A percentile compares a stretch with the other conserved stretches of the same genome.
Evolutionary conservation across 2,797 vertebrate genomes (phyloP).

Genomic region (Hirundo rustica): DNA sequence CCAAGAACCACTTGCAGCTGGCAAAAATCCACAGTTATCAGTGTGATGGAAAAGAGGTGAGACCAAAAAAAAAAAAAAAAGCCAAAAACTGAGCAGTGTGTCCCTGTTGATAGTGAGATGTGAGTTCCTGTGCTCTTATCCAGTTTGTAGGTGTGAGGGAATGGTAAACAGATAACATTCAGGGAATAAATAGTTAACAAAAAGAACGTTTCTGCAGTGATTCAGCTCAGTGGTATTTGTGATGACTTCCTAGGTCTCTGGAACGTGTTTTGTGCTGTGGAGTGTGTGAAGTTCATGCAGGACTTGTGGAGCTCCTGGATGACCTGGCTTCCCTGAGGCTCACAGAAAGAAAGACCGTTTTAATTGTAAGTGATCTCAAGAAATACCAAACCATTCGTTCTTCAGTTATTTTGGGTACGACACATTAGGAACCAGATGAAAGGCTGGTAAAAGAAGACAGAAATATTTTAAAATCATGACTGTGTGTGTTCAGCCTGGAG

Average conservation of each 20-base stretch:
- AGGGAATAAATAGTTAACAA: background rate
- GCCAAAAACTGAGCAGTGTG: background rate
- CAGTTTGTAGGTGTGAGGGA: background rate
- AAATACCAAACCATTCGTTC: background rate
- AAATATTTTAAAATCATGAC: background rate
- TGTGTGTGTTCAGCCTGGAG: background rate
- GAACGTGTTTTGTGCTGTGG: background rate
- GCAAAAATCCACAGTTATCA: slow-evolving; percentile 11
- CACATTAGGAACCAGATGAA: background rate
- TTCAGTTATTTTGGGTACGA: background rate
- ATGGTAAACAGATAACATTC: background rate
- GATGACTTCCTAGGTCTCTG: background rate
- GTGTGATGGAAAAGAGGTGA: background rate
- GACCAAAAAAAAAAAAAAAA: background rate
- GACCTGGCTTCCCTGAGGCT: background rate
- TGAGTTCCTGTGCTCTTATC: background rate
- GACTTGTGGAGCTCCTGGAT: background rate
- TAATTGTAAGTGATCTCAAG: background rate
- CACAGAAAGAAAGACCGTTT: background rate
- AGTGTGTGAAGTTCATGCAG: background rate
- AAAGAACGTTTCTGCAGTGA: background rate
- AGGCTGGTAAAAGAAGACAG: background rate
- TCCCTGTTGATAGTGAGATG: background rate
- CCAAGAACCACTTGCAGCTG: slow-evolving; percentile 39
- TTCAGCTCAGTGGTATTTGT: background rate